A percentile compares a stretch with the other conserved stretches of the same genome.
Conservation (phyloP, 2,888 invertebrate genomes). For the Tachystola acroxantha region DNA sequence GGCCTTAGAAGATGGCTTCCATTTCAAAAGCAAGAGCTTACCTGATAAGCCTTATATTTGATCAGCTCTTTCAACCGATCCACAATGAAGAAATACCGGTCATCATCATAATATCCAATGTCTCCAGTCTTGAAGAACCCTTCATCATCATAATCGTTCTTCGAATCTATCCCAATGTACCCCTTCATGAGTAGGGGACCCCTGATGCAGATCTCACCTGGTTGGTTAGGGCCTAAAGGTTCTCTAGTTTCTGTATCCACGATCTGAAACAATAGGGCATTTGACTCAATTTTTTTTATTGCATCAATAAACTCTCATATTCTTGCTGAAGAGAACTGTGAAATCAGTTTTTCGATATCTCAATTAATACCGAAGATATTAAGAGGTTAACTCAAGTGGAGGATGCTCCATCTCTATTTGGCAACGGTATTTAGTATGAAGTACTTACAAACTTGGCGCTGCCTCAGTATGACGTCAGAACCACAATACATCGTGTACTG, state of each 20-base stretch:
- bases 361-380: too few relatives aligned
- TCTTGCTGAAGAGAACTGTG: too few relatives aligned
- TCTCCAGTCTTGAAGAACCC: conserved; percentile 84
- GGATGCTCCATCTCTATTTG: too few relatives aligned
- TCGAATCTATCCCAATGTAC: conserved; percentile 71
- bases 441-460: too few relatives aligned
- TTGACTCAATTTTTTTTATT: too few relatives aligned
- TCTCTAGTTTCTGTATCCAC: conserved; percentile 79
- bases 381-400: too few relatives aligned
- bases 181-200: conserved; percentile 89
- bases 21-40: conserved; percentile 21
- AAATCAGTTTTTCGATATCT: too few relatives aligned
- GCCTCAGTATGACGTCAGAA: too few relatives aligned
- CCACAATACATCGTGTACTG: too few relatives aligned
- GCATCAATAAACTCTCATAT: too few relatives aligned
- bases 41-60: conserved; percentile 62
- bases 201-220: conserved; percentile 89
- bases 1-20: too few relatives aligned
- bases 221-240: conserved; percentile 79
- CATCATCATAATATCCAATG: conserved; percentile 57
- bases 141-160: conserved; percentile 86
- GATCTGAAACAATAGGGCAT: conserved; percentile 47
- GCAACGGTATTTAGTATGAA: too few relatives aligned
- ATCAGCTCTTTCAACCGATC: conserved; percentile 62
- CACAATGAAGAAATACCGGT: conserved; percentile 46